A percentile compares a stretch with the other conserved stretches of the same genome.
These are phyloP conservation scores for Apodemia zela DNA, from an alignment of 2,888 invertebrate species.

Conservation along the genomic window DNA sequence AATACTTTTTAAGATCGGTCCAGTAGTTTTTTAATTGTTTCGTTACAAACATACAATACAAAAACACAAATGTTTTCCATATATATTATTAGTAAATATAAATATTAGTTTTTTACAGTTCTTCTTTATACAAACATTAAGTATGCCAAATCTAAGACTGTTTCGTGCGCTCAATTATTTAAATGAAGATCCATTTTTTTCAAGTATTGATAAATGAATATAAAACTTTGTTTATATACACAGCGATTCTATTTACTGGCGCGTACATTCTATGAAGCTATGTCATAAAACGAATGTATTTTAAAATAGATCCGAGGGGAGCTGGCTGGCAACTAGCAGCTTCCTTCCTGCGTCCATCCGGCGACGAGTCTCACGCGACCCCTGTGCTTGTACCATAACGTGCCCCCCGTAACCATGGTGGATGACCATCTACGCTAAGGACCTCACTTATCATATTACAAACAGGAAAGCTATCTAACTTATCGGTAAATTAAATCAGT, in stretches of 20 bases:
- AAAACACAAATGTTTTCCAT: too few species aligned
- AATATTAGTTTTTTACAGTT: too few species aligned
- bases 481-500: neutral
- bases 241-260: slow-evolving; percentile 26
- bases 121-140: too few species aligned
- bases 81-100: too few species aligned
- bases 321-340: slow-evolving; percentile 73
- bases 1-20: too few species aligned
- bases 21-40: too few species aligned
- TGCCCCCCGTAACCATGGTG: slow-evolving; percentile 32
- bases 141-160: too few species aligned
- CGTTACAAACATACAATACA: too few species aligned
- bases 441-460: neutral
- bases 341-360: slow-evolving; percentile 79
- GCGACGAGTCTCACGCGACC: slow-evolving; percentile 73
- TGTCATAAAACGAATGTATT: slow-evolving; percentile 66
- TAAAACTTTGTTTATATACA: neutral
- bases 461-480: neutral
- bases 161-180: too few species aligned
- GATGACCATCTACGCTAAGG: slow-evolving; percentile 34
- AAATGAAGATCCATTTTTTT: too few species aligned
- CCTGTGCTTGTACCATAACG: slow-evolving; percentile 38
- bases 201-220: too few species aligned
- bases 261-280: slow-evolving; percentile 51
- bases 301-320: slow-evolving; percentile 78